phyloP scores from a whole-genome alignment of 2,888 invertebrate species.

The Oithona nana region DNA sequence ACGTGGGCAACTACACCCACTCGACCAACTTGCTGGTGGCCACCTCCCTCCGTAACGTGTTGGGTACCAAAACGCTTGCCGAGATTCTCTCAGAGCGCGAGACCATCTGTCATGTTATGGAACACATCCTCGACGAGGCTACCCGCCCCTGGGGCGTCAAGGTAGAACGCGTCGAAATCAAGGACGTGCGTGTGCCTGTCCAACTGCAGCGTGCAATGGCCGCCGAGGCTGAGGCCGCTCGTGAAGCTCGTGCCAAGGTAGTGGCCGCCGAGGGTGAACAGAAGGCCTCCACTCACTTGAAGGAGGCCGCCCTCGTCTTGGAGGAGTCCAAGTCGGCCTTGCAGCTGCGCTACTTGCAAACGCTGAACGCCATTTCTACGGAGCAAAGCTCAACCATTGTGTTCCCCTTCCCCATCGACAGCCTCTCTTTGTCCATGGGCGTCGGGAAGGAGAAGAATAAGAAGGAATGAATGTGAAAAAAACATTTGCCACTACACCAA shows the following conservation, averaged over 20 bases:
- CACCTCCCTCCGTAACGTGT: constrained; percentile 66
- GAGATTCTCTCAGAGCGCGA: constrained; percentile 82
- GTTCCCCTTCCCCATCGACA: constrained; percentile 16
- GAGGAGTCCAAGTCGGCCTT: constrained; percentile 16
- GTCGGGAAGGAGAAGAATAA: constrained; percentile 16
- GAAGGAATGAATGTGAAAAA: not conserved
- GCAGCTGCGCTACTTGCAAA: constrained; percentile 16
- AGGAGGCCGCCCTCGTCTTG: constrained; percentile 17
- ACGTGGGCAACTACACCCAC: constrained; percentile 35
- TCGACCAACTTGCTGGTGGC: constrained; percentile 63
- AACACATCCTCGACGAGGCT: constrained; percentile 59
- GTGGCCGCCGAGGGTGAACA: constrained; percentile 17
- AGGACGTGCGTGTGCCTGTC: constrained; percentile 27
- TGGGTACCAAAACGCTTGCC: constrained; percentile 74
- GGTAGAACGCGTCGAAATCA: constrained; percentile 88
- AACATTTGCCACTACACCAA: too few species aligned
- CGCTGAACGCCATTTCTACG: constrained; percentile 16
- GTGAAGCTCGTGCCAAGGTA: constrained; percentile 17
- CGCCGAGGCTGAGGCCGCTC: constrained; percentile 16
- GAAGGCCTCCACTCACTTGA: constrained; percentile 14
- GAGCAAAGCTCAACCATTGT: constrained; percentile 18
- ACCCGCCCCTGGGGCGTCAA: constrained; percentile 85
- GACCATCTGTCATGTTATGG: constrained; percentile 76
- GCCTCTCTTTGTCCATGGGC: constrained; percentile 11
- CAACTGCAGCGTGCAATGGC: constrained; percentile 18